These are phyloP conservation scores for Pholis gunnellus DNA, from an alignment of 2,113 vertebrate genomes.

Conservation along the genomic window DNA sequence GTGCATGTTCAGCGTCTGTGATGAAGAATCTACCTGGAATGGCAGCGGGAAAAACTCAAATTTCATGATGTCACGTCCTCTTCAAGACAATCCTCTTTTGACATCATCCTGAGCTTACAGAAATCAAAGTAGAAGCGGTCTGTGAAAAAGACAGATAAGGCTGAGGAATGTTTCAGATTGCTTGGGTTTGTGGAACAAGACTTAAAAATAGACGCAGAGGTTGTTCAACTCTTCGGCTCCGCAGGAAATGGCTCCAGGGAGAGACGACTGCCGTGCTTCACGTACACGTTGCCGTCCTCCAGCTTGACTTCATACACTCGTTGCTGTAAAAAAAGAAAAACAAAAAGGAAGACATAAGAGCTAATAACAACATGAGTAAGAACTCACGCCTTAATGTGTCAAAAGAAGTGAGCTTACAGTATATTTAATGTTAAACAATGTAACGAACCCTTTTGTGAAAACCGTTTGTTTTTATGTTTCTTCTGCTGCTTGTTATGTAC, in stretches of 20 bases:
- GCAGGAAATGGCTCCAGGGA: slow-evolving; percentile 73
- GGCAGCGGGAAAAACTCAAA: slow-evolving; percentile 31
- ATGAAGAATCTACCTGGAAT: slow-evolving; percentile 42
- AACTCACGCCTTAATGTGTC: background rate
- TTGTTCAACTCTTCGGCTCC: slow-evolving; percentile 58
- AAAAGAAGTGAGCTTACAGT: background rate
- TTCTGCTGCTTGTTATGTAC: background rate
- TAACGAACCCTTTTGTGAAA: background rate
- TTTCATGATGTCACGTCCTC: slow-evolving; percentile 62
- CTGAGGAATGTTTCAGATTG: slow-evolving; percentile 64
- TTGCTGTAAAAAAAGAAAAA: slow-evolving; percentile 71
- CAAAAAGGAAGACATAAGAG: slow-evolving; percentile 21
- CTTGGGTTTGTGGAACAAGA: slow-evolving; percentile 59
- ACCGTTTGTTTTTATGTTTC: background rate
- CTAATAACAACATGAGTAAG: background rate
- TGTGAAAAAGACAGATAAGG: slow-evolving; percentile 63
- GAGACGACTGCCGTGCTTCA: slow-evolving; percentile 78
- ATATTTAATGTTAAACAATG: background rate
- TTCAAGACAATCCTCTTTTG: slow-evolving; percentile 49
- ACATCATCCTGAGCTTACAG: slow-evolving; percentile 48
- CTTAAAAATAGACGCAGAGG: slow-evolving; percentile 55
- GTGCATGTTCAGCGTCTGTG: slow-evolving; percentile 8
- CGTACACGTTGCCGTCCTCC: slow-evolving; percentile 78
- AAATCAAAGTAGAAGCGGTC: slow-evolving; percentile 57
- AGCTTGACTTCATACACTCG: slow-evolving; percentile 81